These are phyloP conservation scores for Glaucopsyche alexis DNA, from an alignment of 2,888 invertebrate genomes.

Conservation along the genomic window DNA sequence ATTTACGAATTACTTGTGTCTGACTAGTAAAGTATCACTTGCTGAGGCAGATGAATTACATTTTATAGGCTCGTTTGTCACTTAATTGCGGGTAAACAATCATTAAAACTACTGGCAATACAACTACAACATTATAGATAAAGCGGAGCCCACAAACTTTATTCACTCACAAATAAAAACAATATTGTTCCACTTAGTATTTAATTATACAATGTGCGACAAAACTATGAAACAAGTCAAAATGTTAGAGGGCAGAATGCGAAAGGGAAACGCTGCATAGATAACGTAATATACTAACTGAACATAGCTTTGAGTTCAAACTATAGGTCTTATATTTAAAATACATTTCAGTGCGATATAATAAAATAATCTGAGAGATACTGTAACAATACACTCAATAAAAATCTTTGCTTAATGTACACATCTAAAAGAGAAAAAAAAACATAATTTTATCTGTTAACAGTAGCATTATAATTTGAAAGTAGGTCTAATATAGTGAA, in stretches of 20 bases:
- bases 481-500: background rate
- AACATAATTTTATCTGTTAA: constrained; percentile 7
- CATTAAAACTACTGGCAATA: constrained; percentile 5
- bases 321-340: background rate
- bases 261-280: background rate
- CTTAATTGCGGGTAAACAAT: background rate
- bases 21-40: no score
- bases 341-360: constrained; percentile 7
- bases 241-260: constrained; percentile 12
- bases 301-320: background rate
- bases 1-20: no score
- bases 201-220: constrained; percentile 37
- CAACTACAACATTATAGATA: constrained; percentile 18
- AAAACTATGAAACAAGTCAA: constrained; percentile 41
- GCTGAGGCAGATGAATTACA: no score
- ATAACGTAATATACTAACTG: background rate
- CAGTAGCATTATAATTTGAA: no score
- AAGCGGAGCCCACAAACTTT: constrained; percentile 24
- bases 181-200: constrained; percentile 37
- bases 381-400: background rate
- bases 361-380: constrained; percentile 16
- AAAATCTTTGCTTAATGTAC: background rate
- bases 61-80: background rate
- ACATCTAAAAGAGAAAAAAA: background rate
- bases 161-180: constrained; percentile 38